Percentiles rank a stretch among this genome's conserved stretches.
Evolutionary conservation across 2,113 vertebrate species (phyloP).

Genomic region (Melanostigma gelatinosum): DNA sequence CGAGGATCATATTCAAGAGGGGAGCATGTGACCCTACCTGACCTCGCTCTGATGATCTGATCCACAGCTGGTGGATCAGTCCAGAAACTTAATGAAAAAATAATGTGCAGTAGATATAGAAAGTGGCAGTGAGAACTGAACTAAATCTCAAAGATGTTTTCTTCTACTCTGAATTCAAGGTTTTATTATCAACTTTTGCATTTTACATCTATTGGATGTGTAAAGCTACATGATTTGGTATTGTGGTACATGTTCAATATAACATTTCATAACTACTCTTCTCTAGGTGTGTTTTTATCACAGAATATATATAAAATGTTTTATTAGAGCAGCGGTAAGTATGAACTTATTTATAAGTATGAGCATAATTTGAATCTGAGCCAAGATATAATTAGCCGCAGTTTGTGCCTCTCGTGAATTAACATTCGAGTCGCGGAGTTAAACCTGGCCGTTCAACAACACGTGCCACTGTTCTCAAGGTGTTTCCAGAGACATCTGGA

Average conservation of each 20-base stretch:
- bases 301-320: conserved; percentile 7
- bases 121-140: conserved; percentile 17
- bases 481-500: conserved; percentile 8
- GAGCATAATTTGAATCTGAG: conserved; percentile 8
- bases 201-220: neutral
- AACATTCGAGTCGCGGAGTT: neutral
- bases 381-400: conserved; percentile 10
- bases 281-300: neutral
- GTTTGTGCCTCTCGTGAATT: conserved; percentile 5
- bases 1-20: conserved; percentile 21
- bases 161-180: conserved; percentile 18
- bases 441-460: neutral
- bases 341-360: conserved; percentile 4
- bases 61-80: neutral
- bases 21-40: conserved; percentile 14
- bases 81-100: neutral
- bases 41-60: conserved; percentile 14
- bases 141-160: neutral
- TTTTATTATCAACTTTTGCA: neutral
- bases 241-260: neutral
- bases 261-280: neutral
- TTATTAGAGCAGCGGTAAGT: conserved; percentile 22
- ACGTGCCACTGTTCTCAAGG: conserved; percentile 12
- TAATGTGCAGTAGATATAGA: neutral
- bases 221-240: neutral